These are phyloP conservation scores for Campopleginae sp. DNA, from an alignment of 2,888 invertebrate genomes.

Conservation along the genomic window DNA sequence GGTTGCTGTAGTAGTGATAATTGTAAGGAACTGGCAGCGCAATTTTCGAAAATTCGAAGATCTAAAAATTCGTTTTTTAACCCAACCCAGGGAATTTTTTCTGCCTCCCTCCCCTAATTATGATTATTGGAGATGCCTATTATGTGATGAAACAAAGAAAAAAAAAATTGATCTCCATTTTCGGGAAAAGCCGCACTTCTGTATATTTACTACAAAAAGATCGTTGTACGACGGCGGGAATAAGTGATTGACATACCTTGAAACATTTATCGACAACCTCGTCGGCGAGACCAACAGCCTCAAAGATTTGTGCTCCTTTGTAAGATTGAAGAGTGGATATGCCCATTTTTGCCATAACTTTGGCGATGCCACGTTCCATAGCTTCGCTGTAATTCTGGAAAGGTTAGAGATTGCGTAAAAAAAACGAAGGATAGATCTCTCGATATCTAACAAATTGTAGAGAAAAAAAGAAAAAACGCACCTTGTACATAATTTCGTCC, in stretches of 20 bases:
- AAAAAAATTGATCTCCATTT: no score
- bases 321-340: slow-evolving; percentile 99
- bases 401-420: background rate
- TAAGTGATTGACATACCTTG: slow-evolving; percentile 87
- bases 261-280: slow-evolving; percentile 98
- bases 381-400: slow-evolving; percentile 93
- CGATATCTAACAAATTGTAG: slow-evolving; percentile 17
- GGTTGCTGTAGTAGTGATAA: no score
- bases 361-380: slow-evolving; percentile 95
- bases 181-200: no score
- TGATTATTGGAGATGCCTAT: no score
- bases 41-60: no score
- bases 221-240: background rate
- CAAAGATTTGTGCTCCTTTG: slow-evolving; percentile 99
- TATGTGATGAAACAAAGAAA: no score
- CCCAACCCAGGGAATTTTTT: no score
- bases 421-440: background rate
- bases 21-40: no score
- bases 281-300: slow-evolving; percentile 96
- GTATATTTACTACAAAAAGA: no score
- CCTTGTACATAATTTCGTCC: slow-evolving; percentile 92
- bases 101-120: no score
- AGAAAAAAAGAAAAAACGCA: slow-evolving; percentile 71
- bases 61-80: no score
- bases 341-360: slow-evolving; percentile 99